Conservation (phyloP, 2,113 vertebrate species). For the Hymenochirus boettgeri region DNA sequence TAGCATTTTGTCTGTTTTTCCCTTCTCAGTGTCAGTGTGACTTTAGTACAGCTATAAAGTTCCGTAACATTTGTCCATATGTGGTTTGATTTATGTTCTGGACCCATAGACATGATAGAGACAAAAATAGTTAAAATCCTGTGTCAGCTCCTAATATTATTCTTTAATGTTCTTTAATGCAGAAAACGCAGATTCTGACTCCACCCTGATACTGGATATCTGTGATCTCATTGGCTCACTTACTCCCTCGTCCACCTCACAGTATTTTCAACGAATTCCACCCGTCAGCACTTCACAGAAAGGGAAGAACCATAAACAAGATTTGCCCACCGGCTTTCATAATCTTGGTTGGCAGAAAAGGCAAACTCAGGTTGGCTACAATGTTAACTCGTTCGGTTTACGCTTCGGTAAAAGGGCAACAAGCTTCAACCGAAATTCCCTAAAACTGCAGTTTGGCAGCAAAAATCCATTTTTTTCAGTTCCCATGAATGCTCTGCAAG, state of each 20-base stretch:
- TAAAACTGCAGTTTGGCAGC: background rate
- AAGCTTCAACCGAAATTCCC: background rate
- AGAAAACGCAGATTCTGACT: background rate
- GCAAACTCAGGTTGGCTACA: constrained; percentile 21
- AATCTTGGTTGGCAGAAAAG: background rate
- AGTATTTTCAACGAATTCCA: background rate
- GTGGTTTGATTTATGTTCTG: no score
- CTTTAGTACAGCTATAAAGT: no score
- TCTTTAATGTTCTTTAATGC: background rate
- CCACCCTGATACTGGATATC: background rate
- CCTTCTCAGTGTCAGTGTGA: no score
- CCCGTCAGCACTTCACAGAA: background rate
- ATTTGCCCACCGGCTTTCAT: constrained; percentile 6
- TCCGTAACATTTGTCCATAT: no score
- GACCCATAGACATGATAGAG: no score
- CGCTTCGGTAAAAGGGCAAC: constrained; percentile 30
- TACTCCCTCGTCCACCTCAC: background rate
- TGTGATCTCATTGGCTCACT: constrained; percentile 19
- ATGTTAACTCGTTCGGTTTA: constrained; percentile 37
- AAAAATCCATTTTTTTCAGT: background rate
- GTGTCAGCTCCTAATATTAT: background rate
- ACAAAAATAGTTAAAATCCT: no score
- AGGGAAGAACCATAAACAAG: background rate
- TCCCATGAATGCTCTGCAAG: background rate
- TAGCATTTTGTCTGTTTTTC: no score